Base-by-base conservation (phyloP, 2,113 vertebrate species). In the Ptilonorhynchus violaceus region DNA sequence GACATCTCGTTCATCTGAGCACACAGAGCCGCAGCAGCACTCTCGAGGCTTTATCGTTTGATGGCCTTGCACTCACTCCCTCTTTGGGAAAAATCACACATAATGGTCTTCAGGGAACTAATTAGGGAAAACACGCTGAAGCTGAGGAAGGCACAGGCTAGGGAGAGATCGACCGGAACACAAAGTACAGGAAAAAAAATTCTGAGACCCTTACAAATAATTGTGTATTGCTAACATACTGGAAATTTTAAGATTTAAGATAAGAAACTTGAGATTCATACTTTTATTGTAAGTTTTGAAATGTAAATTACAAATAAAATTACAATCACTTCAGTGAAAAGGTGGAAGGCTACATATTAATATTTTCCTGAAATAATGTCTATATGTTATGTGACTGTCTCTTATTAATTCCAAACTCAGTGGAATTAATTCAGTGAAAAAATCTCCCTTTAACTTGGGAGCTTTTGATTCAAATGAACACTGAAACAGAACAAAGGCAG, bases 1-100 rank as follows among this genome's bases (percentile, higher is more conserved):
- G 9, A 46, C 1, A 4, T 0, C 33, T 25, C 33, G 0, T 11
- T 18, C 7, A 4, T 7, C 27, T 0, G 1, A 27, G 62, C 66
- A 8, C 4, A 37, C 68, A 8, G 9, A 73, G 69, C 82, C 42
- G 27, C 81, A 16, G 78, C 30, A 52, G 19, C 41, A 14, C 41
- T 31, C 74, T 1, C 12, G 0, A 55, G 77, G 44, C 52, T 60
- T 35, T 2, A 28, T 6, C 63, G 1, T 18, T 5, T 2, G 15
- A 30, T 6, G 59, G 91, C 67, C 91, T 42, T 9, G 72, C 14
- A 63, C 50, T 81, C 44, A 0, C 33, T 22, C 83, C 62, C 76
- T 62, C 56, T 3, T 15, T 0, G 7, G 91, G 44, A 13, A 44
- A 90, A 73, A 39, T 25, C 59, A 15, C 59, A 37, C 31, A 5